Evolutionary conservation across 2,888 invertebrate species (phyloP).

Genomic region (Drosophila crucigera): DNA sequence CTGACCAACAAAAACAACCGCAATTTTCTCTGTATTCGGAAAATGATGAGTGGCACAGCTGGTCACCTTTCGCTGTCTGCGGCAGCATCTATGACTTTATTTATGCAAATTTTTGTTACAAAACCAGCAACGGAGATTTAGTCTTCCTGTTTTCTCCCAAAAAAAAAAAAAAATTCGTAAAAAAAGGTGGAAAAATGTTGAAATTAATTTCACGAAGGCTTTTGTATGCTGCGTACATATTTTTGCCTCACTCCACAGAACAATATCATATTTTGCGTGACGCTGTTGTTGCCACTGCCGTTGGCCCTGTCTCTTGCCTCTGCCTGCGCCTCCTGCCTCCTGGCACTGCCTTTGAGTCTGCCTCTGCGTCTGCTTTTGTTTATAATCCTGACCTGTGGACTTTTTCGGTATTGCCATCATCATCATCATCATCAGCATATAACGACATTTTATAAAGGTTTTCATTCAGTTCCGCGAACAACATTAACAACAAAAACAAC

Average conservation of each 20-base stretch:
- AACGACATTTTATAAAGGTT: slow-evolving; percentile 39
- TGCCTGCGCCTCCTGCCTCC: background rate
- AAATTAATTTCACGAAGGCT: slow-evolving; percentile 74
- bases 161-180: slow-evolving; percentile 28
- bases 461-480: slow-evolving; percentile 9
- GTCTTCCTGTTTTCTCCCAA: slow-evolving; percentile 30
- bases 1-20: slow-evolving; percentile 11
- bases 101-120: slow-evolving; percentile 47
- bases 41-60: slow-evolving; percentile 38
- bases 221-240: slow-evolving; percentile 39
- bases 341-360: background rate
- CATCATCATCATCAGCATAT: slow-evolving; percentile 23
- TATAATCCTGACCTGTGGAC: slow-evolving; percentile 76
- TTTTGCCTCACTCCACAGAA: slow-evolving; percentile 15
- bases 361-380: slow-evolving; percentile 37
- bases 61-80: slow-evolving; percentile 3
- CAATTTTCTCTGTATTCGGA: slow-evolving; percentile 25
- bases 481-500: slow-evolving; percentile 4
- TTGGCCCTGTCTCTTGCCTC: background rate
- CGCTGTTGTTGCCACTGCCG: slow-evolving; percentile 16
- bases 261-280: slow-evolving; percentile 66
- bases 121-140: slow-evolving; percentile 13
- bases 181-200: slow-evolving; percentile 66
- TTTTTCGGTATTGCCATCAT: slow-evolving; percentile 53
- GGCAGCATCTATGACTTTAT: slow-evolving; percentile 41